These are phyloP conservation scores for Carabus problematicus DNA, from an alignment of 2,888 invertebrate species.

Conservation along the genomic window DNA sequence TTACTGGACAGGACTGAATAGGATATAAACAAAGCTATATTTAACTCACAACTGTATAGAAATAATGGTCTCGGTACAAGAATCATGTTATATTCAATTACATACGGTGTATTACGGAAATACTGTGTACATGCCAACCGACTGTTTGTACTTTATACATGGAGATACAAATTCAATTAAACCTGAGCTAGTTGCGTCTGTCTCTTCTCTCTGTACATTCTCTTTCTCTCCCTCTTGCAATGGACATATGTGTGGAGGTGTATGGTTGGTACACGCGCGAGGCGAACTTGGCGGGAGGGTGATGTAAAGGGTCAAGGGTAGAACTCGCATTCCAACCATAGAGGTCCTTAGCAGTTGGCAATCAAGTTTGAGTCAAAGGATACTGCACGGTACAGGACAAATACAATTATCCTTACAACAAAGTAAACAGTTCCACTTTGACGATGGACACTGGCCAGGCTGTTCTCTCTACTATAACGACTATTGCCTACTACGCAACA, in stretches of 20 bases:
- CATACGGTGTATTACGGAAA: too few species aligned
- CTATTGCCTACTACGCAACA: too few species aligned
- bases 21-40: too few species aligned
- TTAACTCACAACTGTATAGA: too few species aligned
- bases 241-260: too few species aligned
- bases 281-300: neutral
- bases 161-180: neutral
- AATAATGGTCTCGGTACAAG: too few species aligned
- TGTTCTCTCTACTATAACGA: neutral
- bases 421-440: constrained; percentile 47
- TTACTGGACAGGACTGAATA: too few species aligned
- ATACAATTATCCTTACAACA: constrained; percentile 53
- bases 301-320: neutral
- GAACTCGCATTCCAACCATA: neutral
- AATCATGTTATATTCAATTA: too few species aligned
- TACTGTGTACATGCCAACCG: neutral
- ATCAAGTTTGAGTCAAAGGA: constrained; percentile 17
- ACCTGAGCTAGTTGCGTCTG: too few species aligned
- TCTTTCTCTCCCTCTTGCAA: too few species aligned
- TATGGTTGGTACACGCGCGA: too few species aligned
- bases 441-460: constrained; percentile 10
- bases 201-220: too few species aligned
- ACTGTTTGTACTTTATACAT: neutral
- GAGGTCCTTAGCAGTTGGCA: constrained; percentile 18
- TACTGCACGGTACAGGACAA: constrained; percentile 46